Evolutionary conservation across 2,113 vertebrate species (phyloP).

Genomic region (Actenoides hombroni): DNA sequence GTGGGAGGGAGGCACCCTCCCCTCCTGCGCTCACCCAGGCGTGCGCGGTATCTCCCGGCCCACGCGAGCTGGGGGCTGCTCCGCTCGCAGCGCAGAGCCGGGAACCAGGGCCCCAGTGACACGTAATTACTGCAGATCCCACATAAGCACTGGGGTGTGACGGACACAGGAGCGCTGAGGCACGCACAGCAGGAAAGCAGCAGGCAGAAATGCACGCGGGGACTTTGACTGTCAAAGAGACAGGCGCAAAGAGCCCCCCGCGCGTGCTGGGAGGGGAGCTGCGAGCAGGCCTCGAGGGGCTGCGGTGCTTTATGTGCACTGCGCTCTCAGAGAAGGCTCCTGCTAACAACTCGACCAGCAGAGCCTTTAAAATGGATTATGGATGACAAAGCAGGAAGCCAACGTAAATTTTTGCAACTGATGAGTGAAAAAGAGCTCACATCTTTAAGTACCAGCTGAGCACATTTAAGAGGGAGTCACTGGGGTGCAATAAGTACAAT

Average conservation of each 20-base stretch:
- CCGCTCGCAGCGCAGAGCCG: fast-evolving
- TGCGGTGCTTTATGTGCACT: fast-evolving
- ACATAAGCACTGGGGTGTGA: not conserved
- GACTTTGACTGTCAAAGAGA: not conserved
- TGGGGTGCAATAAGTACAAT: not conserved
- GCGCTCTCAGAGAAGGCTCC: not conserved
- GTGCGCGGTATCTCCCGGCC: not conserved
- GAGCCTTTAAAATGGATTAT: constrained; percentile 1
- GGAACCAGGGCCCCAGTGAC: not conserved
- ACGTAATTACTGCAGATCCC: not conserved
- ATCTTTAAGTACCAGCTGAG: not conserved
- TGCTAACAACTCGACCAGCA: fast-evolving
- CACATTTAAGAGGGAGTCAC: not conserved
- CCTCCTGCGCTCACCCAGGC: fast-evolving
- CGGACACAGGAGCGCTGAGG: not conserved
- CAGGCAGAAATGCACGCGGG: not conserved
- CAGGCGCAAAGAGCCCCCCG: fast-evolving
- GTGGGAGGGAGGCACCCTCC: fast-evolving
- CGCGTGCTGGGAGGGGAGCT: not conserved
- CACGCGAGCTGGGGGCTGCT: fast-evolving
- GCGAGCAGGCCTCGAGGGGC: not conserved
- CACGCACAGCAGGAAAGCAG: not conserved
- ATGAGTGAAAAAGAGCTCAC: constrained; percentile 23
- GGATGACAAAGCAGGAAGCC: constrained; percentile 27
- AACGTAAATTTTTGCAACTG: constrained; percentile 27